Percentiles rank a stretch among this genome's conserved stretches.
phyloP scores from a whole-genome alignment of 2,888 invertebrate genomes.

The Rhodophaea formosa region DNA sequence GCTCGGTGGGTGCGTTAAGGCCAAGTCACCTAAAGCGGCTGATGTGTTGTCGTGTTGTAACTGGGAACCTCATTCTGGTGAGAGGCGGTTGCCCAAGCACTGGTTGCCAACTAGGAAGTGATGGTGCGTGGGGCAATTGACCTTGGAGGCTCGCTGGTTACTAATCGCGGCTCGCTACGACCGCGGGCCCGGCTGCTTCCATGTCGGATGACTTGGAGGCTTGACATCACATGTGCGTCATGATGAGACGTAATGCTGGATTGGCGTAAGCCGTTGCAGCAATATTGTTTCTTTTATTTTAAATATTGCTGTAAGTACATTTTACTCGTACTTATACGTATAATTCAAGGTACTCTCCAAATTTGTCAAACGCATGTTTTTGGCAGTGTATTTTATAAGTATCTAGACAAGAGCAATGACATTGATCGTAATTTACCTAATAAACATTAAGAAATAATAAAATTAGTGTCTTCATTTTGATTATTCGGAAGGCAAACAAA shows the following conservation, averaged over 20 bases:
- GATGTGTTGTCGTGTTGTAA: slow-evolving; percentile 51
- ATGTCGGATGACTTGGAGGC: not conserved
- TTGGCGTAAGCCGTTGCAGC: not conserved
- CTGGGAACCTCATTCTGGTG: slow-evolving; percentile 67
- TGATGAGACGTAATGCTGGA: not conserved
- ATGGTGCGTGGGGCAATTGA: slow-evolving; percentile 69
- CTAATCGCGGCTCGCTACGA: slow-evolving; percentile 39
- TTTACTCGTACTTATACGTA: no score
- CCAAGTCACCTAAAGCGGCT: slow-evolving; percentile 15
- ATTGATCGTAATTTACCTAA: no score
- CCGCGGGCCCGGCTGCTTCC: not conserved
- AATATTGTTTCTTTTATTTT: not conserved
- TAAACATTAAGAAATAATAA: no score
- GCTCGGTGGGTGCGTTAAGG: slow-evolving; percentile 9
- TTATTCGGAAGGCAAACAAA: no score
- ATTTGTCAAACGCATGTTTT: no score
- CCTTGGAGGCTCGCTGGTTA: slow-evolving; percentile 63
- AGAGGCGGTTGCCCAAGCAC: slow-evolving; percentile 69
- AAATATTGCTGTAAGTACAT: not conserved
- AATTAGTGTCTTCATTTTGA: no score
- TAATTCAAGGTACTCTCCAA: no score
- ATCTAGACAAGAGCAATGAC: no score
- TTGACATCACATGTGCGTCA: slow-evolving; percentile 7
- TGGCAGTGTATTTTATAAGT: no score
- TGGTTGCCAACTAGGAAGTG: slow-evolving; percentile 72